Conservation (phyloP, 2,797 vertebrate species). For the Fratercula arctica region DNA sequence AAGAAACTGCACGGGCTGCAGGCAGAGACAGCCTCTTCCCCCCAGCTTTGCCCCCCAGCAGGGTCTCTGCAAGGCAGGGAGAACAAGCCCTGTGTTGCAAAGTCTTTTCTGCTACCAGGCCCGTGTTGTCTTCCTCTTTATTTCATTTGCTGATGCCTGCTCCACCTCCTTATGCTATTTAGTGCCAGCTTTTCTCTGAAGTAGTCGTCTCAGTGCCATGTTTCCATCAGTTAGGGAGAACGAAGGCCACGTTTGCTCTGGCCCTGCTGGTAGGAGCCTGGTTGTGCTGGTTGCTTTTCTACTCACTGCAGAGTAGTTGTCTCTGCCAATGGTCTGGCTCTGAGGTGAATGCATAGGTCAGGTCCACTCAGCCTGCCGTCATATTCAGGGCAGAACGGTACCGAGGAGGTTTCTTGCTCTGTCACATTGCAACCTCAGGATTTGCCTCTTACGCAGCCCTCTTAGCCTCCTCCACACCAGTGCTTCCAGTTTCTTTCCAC, state of each 20-base stretch:
- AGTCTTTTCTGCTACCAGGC: background rate
- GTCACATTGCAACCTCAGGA: background rate
- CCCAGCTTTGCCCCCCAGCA: background rate
- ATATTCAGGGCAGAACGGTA: background rate
- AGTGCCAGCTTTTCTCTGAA: background rate
- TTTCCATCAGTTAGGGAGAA: background rate
- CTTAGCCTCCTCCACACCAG: background rate
- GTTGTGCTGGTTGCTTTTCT: background rate
- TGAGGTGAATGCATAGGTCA: background rate
- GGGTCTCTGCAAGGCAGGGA: background rate
- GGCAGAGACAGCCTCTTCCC: background rate
- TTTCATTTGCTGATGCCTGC: background rate
- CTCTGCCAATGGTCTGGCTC: fast-evolving
- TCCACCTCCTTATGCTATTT: background rate
- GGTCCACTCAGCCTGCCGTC: background rate
- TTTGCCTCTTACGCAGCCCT: background rate
- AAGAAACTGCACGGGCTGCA: background rate
- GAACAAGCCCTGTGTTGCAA: background rate
- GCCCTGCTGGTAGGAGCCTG: background rate
- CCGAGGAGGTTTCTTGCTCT: background rate
- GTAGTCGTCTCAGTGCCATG: fast-evolving
- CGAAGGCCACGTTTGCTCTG: background rate
- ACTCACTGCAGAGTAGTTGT: fast-evolving
- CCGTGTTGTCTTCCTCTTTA: background rate
- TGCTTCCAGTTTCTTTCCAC: background rate